These are phyloP conservation scores for Drosophila kambysellisi DNA, from an alignment of 2,888 invertebrate genomes.

Conservation along the genomic window DNA sequence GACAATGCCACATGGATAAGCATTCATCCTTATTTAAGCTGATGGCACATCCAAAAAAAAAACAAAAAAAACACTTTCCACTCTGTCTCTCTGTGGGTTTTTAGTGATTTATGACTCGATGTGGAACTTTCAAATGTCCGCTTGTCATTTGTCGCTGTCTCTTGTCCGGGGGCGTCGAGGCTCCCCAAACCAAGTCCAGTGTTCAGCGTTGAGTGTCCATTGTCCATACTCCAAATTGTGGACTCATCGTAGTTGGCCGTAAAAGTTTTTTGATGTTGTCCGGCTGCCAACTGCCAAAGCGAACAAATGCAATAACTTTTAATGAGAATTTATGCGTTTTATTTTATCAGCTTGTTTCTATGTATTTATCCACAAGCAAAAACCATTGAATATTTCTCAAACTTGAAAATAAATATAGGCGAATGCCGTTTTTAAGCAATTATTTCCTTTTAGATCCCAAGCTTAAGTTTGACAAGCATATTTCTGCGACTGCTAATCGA, in stretches of 20 bases:
- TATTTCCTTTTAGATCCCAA: too few species aligned
- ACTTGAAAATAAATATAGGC: neutral
- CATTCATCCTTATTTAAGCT: neutral
- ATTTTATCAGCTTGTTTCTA: constrained; percentile 46
- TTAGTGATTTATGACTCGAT: constrained; percentile 52
- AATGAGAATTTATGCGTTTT: constrained; percentile 72
- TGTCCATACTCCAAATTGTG: neutral
- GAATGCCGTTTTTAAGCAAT: too few species aligned
- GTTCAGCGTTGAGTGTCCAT: neutral
- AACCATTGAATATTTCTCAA: neutral
- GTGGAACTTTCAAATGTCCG: constrained; percentile 44
- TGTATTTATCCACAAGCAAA: constrained; percentile 38
- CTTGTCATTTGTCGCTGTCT: constrained; percentile 61
- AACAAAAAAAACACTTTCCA: neutral
- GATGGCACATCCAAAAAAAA: constrained; percentile 13
- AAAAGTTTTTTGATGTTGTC: constrained; percentile 46
- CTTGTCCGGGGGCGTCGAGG: constrained; percentile 31
- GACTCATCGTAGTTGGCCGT: constrained; percentile 15
- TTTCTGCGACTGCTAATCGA: too few species aligned
- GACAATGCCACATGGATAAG: constrained; percentile 10
- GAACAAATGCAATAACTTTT: constrained; percentile 67
- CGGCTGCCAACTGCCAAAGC: constrained; percentile 38
- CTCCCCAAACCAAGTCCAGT: constrained; percentile 15
- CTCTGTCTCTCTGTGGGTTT: neutral
- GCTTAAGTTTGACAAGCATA: too few species aligned